Base-by-base conservation (phyloP, 1,140 invertebrate genomes). In the Samia ricini region DNA sequence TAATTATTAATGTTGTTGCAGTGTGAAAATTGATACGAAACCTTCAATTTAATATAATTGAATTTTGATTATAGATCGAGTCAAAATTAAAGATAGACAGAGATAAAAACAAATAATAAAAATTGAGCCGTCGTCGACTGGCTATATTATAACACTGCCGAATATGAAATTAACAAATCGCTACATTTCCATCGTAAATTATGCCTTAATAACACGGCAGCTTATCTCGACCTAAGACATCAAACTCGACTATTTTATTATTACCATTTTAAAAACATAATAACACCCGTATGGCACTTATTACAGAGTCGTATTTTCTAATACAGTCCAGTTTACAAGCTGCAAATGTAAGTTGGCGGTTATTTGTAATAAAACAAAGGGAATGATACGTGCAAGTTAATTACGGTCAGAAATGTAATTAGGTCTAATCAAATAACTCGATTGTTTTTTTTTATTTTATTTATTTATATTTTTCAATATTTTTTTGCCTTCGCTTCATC, bases 101-200 rank as follows among this genome's bases (percentile, higher is more conserved):
- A 42, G 33, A 42, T 42, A 42, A 42, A 42, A 42, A 42, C 33
- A 42, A 42, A 42, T 42, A 42, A 42, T 15, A 42, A 42, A 72
- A 78, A 81, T 79, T 64, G 71, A 69, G 26, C 66, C 75, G 73
- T 80, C 71, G 71, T 56, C 73, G 66, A 22, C 51, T 52, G 55
- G 58, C 61, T 74, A 72, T n/a, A n/a, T n/a, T n/a, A n/a, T 74
- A 77, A 74, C 66, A 71, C 70, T 56, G 69, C 75, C 64, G 65
- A 73, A 75, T 79, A 76, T 79, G 78, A 81, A 84, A 85, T 85
- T 85, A 85, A 87, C 82, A 85, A 87, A 87, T 85, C 78, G 81
- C 76, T 71, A 80, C 83, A 76, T 87, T 87, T 85, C 70, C 77
- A 82, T 78, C 78, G 81, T 85, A 86, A 86, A 87, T 87, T 86